phyloP scores from a whole-genome alignment of 1,140 invertebrate genomes.

The Nilaparvata lugens region DNA sequence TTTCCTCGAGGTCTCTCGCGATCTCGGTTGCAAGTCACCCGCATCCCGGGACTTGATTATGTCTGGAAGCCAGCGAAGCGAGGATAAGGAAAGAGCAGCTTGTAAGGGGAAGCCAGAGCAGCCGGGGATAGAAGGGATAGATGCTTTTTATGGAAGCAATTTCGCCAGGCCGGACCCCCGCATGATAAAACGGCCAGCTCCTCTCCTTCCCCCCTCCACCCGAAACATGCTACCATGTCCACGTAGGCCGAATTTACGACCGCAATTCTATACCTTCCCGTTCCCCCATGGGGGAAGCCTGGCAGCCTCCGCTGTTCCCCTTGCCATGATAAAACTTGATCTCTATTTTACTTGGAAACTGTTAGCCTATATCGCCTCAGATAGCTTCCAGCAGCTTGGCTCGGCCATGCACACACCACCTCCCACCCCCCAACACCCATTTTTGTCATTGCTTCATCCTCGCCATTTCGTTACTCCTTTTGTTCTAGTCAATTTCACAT shows the following conservation, averaged over 20 bases:
- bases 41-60: conserved; percentile 1
- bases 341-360: conserved; percentile 5
- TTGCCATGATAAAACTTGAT: conserved; percentile 1
- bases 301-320: not conserved
- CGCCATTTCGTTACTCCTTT: too few species aligned
- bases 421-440: too few species aligned
- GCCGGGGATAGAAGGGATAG: not conserved
- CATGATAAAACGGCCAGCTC: not conserved
- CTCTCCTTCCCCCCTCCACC: not conserved
- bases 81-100: conserved; percentile 1
- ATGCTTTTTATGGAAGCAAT: conserved; percentile 6
- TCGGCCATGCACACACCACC: not conserved
- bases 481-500: too few species aligned
- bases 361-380: not conserved
- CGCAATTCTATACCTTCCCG: not conserved
- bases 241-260: conserved; percentile 3
- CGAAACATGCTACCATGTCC: not conserved
- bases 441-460: too few species aligned
- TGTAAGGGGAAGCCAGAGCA: not conserved
- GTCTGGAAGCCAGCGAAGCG: not conserved
- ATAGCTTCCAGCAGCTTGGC: not conserved
- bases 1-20: too few species aligned
- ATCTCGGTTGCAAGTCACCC: too few species aligned
- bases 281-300: not conserved
- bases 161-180: conserved; percentile 1